phyloP scores from a whole-genome alignment of 2,888 invertebrate genomes.

The Malthinus seriepunctatus region DNA sequence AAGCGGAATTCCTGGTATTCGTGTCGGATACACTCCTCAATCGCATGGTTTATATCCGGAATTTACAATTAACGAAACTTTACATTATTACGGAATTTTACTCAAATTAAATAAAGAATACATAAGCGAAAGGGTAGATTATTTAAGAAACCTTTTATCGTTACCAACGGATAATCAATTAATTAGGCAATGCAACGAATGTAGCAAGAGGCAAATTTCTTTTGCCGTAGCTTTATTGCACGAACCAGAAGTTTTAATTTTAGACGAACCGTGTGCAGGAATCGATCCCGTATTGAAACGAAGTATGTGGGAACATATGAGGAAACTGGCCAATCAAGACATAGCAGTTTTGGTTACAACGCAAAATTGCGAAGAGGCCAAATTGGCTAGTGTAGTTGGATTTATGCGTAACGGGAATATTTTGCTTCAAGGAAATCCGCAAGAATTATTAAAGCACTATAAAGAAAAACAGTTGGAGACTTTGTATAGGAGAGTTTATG shows the following conservation, averaged over 20 bases:
- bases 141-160: slow-evolving; percentile 22
- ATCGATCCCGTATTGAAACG: slow-evolving; percentile 85
- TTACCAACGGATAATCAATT: slow-evolving; percentile 39
- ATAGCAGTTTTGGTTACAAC: slow-evolving; percentile 27
- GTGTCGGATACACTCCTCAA: slow-evolving; percentile 30
- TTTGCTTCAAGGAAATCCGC: slow-evolving; percentile 26
- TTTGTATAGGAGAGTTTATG: slow-evolving; percentile 26
- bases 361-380: slow-evolving; percentile 29
- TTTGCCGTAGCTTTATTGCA: slow-evolving; percentile 87
- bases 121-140: slow-evolving; percentile 22
- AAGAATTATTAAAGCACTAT: slow-evolving; percentile 16
- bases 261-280: slow-evolving; percentile 93
- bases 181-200: slow-evolving; percentile 78
- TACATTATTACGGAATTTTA: slow-evolving; percentile 26
- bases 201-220: slow-evolving; percentile 86
- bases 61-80: slow-evolving; percentile 29
- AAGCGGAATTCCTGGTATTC: slow-evolving; percentile 27
- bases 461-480: slow-evolving; percentile 25
- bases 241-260: slow-evolving; percentile 82
- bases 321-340: slow-evolving; percentile 20
- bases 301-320: slow-evolving; percentile 34
- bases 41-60: slow-evolving; percentile 24
- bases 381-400: slow-evolving; percentile 27
- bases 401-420: slow-evolving; percentile 28
- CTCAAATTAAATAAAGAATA: slow-evolving; percentile 21